Evolutionary conservation across 2,113 vertebrate genomes (phyloP), one percentile per base, ranked within the genome.

Genomic region (Zeus faber): DNA sequence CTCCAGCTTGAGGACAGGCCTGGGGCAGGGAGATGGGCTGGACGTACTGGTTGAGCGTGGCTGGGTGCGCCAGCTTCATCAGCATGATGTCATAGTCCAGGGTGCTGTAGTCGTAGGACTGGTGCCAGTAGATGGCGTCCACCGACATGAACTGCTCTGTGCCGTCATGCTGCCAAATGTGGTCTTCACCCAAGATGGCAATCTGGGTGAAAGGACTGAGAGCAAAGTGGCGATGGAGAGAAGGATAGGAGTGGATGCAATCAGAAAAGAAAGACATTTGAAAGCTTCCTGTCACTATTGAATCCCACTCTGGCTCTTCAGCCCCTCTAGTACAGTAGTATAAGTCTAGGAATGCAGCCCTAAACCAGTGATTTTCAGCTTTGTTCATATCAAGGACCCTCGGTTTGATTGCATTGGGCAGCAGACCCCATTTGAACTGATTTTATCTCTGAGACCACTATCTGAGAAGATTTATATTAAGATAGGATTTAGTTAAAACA

Each of bases 31-130:
- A 14, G 2, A 89, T 25, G 4, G 89, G 86, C 46, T 72, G 57
- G 14, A 89, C 68, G 0, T 74, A 77, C 16, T 83, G 2, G 14
- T 77, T 86, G 4, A 75, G 0, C 1, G 27, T 76, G 40, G 50
- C 83, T 0, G 62, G 67, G 24, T 86, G 81, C 2, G 76, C 66
- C 68, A 89, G 18, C 65, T 79, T 88, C 76, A 88, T 54, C 65
- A 89, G 69, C 86, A 90, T 88, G 72, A 89, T 85, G 75, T 89
- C 79, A 1, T 70, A 69, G 70, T 89, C 86, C 39, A 89, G 2
- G 4, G 89, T 89, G 33, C 53, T 39, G 58, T 88, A 88, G 66
- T 90, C 65, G 10, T 85, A 89, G 24, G 59, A 75, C 54, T 80
- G 24, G 23, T 88, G 83, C 87, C 85, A 88, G 77, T 87, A 85